Percentiles rank a stretch among this genome's conserved stretches.
These are phyloP conservation scores for Orthonyx spaldingii DNA, from an alignment of 2,113 vertebrate genomes.

Conservation along the genomic window DNA sequence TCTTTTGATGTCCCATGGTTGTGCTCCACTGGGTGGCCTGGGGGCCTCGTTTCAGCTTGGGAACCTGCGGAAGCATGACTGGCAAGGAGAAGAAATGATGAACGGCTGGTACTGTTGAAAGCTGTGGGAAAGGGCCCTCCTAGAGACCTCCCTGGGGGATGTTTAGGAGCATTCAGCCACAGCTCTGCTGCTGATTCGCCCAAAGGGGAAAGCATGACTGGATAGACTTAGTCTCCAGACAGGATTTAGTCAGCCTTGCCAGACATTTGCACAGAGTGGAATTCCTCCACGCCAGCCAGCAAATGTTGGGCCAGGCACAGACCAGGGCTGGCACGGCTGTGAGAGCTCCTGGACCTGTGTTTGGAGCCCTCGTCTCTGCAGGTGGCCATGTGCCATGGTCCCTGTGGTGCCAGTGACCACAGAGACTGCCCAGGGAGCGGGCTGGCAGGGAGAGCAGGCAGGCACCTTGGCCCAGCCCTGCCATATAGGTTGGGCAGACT, in stretches of 20 bases:
- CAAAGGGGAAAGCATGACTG: neutral
- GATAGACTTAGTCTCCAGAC: neutral
- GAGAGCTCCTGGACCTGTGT: neutral
- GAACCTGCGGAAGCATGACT: neutral
- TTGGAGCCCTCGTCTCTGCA: neutral
- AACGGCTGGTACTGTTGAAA: conserved; percentile 6
- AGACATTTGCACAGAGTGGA: conserved; percentile 11
- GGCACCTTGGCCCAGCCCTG: neutral
- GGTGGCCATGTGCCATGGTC: neutral
- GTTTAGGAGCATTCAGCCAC: conserved; percentile 7
- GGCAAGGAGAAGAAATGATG: neutral
- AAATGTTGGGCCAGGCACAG: neutral
- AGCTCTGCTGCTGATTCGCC: neutral
- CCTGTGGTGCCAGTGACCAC: neutral
- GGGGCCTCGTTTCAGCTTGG: neutral
- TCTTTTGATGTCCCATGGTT: neutral
- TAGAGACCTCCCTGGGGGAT: neutral
- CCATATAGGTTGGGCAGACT: neutral
- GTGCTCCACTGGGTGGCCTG: neutral
- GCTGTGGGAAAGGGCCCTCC: conserved; percentile 37
- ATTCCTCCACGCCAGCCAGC: neutral
- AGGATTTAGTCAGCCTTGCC: conserved; percentile 23
- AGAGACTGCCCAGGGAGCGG: neutral
- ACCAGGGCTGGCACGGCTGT: rapidly evolving
- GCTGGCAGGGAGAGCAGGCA: neutral